Percentiles rank a stretch among this genome's conserved stretches.
Evolutionary conservation across 2,888 invertebrate species (phyloP).

Genomic region (Pseudanteris insignis): DNA sequence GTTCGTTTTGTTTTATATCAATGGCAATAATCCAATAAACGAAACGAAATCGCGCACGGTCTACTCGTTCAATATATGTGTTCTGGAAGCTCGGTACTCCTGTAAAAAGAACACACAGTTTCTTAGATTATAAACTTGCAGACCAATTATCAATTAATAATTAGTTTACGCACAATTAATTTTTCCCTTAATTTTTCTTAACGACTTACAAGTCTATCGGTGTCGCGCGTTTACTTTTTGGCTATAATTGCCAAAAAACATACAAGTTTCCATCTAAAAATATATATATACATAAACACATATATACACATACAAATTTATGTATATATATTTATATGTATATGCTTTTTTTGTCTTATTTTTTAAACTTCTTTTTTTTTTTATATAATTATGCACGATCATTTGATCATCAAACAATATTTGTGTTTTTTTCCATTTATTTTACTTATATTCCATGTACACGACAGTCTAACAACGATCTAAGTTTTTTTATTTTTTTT

Average conservation of each 20-base stretch:
- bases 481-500: constrained; percentile 30
- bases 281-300: constrained; percentile 52
- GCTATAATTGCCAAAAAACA: constrained; percentile 50
- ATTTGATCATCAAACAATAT: constrained; percentile 31
- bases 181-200: constrained; percentile 21
- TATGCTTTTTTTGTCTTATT: constrained; percentile 33
- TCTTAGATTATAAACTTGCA: constrained; percentile 31
- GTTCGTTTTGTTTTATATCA: constrained; percentile 25
- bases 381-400: constrained; percentile 47
- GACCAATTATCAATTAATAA: constrained; percentile 31
- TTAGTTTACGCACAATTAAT: constrained; percentile 13
- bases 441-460: constrained; percentile 41
- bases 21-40: constrained; percentile 47
- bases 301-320: constrained; percentile 12
- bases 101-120: constrained; percentile 27
- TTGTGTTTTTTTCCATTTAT: constrained; percentile 39
- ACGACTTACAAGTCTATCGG: constrained; percentile 26
- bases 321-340: constrained; percentile 32
- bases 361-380: constrained; percentile 3
- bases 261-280: constrained; percentile 56
- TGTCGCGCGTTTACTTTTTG: constrained; percentile 35
- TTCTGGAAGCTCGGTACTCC: constrained; percentile 45
- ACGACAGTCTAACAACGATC: constrained; percentile 41
- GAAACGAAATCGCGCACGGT: constrained; percentile 48
- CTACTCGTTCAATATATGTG: constrained; percentile 42